Conservation (phyloP, 2,113 vertebrate species). For the Chinchilla lanigera region DNA sequence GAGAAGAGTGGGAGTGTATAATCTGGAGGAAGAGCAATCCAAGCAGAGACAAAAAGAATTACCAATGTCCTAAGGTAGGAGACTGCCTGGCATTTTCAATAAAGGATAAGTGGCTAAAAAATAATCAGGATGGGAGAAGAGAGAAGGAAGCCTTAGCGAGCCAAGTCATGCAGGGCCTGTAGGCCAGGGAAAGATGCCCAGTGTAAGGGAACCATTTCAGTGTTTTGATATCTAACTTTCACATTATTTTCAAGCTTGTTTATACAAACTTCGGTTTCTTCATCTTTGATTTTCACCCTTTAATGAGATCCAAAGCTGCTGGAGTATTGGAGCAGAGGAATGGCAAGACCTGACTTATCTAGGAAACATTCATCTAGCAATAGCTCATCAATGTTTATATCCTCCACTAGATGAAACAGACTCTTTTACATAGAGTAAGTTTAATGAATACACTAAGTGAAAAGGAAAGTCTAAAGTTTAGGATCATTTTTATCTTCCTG, state of each 20-base stretch:
- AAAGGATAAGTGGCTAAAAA: background rate
- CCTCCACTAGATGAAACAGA: background rate
- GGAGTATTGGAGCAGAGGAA: background rate
- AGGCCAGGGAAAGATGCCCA: background rate
- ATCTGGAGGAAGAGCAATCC: background rate
- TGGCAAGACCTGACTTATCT: background rate
- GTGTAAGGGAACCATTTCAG: background rate
- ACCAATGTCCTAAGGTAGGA: background rate
- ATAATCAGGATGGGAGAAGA: fast-evolving
- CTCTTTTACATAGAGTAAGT: background rate
- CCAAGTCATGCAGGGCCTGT: fast-evolving
- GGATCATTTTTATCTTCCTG: background rate
- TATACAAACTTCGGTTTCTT: background rate
- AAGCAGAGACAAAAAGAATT: background rate
- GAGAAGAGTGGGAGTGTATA: background rate
- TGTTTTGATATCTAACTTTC: background rate
- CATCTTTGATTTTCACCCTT: background rate
- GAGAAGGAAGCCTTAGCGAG: background rate
- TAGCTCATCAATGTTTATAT: background rate
- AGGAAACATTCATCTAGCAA: background rate
- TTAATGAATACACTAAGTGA: background rate
- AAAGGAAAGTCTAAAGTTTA: background rate
- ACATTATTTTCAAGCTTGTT: background rate
- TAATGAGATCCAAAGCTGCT: background rate
- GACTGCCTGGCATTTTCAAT: fast-evolving